phyloP scores from a whole-genome alignment of 2,797 vertebrate genomes.

The Molossus alvarezi region DNA sequence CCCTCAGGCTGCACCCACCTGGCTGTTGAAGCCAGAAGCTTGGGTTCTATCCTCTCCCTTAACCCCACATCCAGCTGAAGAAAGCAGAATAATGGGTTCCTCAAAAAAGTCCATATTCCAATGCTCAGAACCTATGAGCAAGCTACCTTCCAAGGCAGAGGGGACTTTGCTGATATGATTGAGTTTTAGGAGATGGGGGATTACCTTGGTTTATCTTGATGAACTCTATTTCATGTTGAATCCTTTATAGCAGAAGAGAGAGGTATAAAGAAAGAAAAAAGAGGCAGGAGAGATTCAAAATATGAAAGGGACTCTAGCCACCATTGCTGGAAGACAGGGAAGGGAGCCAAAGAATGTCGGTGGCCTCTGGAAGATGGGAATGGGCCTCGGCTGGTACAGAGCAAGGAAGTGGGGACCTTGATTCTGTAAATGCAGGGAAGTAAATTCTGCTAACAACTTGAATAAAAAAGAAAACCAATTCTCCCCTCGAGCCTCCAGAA shows the following conservation, averaged over 20 bases:
- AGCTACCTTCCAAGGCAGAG: not conserved
- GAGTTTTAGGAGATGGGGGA: not conserved
- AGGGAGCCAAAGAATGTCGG: not conserved
- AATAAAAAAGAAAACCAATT: not conserved
- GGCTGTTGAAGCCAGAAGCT: slow-evolving; percentile 43
- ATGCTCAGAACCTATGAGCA: not conserved
- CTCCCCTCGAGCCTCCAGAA: not conserved
- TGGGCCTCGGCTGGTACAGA: not conserved
- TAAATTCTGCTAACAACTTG: not conserved
- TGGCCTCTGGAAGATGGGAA: not conserved
- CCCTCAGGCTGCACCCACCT: not conserved
- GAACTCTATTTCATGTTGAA: not conserved
- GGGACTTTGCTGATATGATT: not conserved
- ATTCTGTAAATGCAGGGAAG: not conserved
- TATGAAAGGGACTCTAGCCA: not conserved
- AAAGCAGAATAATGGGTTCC: not conserved
- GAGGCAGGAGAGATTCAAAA: not conserved
- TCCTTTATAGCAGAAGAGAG: not conserved
- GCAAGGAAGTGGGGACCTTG: not conserved
- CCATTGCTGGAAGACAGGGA: not conserved
- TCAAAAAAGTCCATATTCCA: not conserved
- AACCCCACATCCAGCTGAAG: not conserved
- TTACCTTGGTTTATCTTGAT: not conserved
- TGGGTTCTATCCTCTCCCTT: not conserved
- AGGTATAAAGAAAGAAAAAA: not conserved